Percentiles rank a stretch among this genome's conserved stretches.
Evolutionary conservation across 2,888 invertebrate genomes (phyloP).

Genomic region (Drosophila longiperda): DNA sequence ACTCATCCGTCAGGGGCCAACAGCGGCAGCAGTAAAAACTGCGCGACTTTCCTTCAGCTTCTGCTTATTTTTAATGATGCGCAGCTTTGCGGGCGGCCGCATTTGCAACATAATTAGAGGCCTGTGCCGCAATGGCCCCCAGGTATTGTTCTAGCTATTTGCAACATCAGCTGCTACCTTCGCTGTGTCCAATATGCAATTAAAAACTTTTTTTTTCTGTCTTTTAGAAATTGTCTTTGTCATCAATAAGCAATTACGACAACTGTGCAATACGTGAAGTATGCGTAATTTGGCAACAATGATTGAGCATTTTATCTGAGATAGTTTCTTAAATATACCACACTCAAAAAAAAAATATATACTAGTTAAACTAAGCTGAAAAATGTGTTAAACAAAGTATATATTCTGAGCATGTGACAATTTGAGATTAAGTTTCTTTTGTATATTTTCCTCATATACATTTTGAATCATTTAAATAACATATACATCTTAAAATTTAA

Average conservation of each 20-base stretch:
- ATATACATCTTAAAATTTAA: background rate
- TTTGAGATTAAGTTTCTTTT: background rate
- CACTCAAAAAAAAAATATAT: background rate
- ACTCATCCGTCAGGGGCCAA: conserved; percentile 70
- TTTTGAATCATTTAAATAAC: background rate
- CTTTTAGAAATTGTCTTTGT: conserved; percentile 35
- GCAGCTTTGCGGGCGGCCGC: conserved; percentile 56
- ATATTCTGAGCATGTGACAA: no score
- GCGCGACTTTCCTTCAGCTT: conserved; percentile 10
- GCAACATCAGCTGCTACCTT: background rate
- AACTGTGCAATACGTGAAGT: conserved; percentile 39
- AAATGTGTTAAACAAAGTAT: background rate
- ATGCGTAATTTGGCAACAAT: conserved; percentile 59
- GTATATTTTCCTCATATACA: background rate
- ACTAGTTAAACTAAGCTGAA: background rate
- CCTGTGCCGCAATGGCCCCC: conserved; percentile 31
- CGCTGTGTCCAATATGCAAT: conserved; percentile 46
- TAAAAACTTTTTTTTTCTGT: conserved; percentile 42
- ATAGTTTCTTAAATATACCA: background rate
- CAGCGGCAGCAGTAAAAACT: conserved; percentile 24
- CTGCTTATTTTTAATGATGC: conserved; percentile 64
- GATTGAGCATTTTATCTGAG: conserved; percentile 36
- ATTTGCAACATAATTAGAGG: conserved; percentile 61
- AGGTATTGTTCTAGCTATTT: conserved; percentile 12
- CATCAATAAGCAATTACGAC: conserved; percentile 56